phyloP scores from a whole-genome alignment of 2,888 invertebrate genomes.

The Seira ritae region DNA sequence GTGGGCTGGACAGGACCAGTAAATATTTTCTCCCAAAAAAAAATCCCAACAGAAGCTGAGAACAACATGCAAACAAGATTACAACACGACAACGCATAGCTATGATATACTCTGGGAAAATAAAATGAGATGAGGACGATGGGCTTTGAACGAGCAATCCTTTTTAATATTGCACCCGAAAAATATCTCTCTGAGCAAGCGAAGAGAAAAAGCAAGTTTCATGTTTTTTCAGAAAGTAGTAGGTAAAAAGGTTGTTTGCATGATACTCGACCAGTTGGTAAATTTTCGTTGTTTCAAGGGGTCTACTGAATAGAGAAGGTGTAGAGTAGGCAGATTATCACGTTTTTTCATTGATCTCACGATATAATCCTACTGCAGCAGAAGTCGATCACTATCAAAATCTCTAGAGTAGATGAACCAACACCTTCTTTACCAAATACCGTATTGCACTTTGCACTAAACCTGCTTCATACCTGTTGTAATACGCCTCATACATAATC shows the following conservation, averaged over 20 bases:
- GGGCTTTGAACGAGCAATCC: conserved; percentile 21
- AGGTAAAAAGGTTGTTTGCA: conserved; percentile 4
- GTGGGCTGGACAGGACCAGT: conserved; percentile 59
- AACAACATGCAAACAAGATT: conserved; percentile 49
- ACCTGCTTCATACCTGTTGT: conserved; percentile 11
- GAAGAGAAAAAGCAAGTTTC: conserved; percentile 43
- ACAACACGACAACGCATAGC: conserved; percentile 19
- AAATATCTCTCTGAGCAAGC: not conserved
- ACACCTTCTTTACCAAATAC: conserved; percentile 23
- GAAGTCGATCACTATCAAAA: conserved; percentile 54
- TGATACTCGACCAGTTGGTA: conserved; percentile 3
- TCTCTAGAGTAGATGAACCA: conserved; percentile 10
- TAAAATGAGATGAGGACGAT: conserved; percentile 2
- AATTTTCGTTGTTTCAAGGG: conserved; percentile 16
- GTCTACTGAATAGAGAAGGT: not conserved
- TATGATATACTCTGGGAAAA: not conserved
- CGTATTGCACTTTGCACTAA: not conserved
- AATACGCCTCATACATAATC: conserved; percentile 23
- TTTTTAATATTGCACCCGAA: conserved; percentile 46
- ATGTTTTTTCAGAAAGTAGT: not conserved
- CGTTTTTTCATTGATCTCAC: conserved; percentile 39
- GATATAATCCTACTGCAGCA: conserved; percentile 28
- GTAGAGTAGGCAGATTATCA: conserved; percentile 14
- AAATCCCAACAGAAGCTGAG: conserved; percentile 36
- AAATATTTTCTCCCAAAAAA: conserved; percentile 42